phyloP scores from a whole-genome alignment of 2,113 vertebrate genomes.

The Willisornis vidua region DNA sequence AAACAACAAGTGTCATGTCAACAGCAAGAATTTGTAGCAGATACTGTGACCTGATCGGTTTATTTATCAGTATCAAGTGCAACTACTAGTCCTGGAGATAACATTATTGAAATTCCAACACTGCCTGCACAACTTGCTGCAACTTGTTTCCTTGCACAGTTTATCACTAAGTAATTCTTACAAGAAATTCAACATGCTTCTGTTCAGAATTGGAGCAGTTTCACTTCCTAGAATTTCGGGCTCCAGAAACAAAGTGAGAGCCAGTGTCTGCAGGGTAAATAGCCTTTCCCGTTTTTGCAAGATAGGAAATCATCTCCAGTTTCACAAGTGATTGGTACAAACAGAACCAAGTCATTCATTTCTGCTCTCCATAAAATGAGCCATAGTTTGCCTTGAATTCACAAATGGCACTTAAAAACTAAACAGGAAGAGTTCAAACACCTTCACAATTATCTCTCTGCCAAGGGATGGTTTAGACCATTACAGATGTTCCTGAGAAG shows the following conservation, averaged over 20 bases:
- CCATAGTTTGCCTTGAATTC: background rate
- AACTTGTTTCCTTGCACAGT: background rate
- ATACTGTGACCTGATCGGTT: background rate
- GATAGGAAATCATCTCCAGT: background rate
- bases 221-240: background rate
- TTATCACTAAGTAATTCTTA: background rate
- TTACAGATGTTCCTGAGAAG: background rate
- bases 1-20: background rate
- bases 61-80: conserved; percentile 37
- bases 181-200: background rate
- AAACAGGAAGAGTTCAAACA: background rate
- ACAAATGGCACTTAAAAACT: background rate
- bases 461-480: background rate
- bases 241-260: background rate
- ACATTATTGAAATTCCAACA: conserved; percentile 49
- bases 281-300: background rate
- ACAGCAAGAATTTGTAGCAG: conserved; percentile 4
- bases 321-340: background rate
- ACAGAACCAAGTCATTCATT: background rate
- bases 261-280: background rate
- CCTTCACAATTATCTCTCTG: background rate
- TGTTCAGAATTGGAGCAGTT: background rate
- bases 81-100: background rate
- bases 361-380: background rate
- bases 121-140: background rate